Evolutionary conservation across 2,888 invertebrate species (phyloP), one percentile per base, ranked within the genome.

Genomic region (Stictocephala bisonia): DNA sequence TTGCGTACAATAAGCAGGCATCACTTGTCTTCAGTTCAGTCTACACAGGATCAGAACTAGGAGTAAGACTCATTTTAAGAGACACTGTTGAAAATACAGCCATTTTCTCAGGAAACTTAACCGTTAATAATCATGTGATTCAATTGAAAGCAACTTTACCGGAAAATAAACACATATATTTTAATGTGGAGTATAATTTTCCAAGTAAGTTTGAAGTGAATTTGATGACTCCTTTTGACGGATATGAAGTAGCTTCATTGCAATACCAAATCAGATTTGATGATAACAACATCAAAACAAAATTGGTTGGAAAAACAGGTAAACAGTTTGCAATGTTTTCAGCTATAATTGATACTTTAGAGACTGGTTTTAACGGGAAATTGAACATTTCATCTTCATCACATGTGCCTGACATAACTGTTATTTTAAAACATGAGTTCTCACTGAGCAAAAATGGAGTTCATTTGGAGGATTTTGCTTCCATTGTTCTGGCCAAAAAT

Each of bases 361-460:
- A 41, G 24, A 41, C 41, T 7, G 35, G 20, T 1, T 22, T 24
- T 13, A 9, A 24, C 6, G 64, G 40, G 3, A 24, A 40, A 3
- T 2, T 41, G 20, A 7, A 40, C 7, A 20, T 64, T 22, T 22
- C 64, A 4, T 41, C 64, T 24, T 64, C 64, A 22, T 41, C 41
- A 15, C 11, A 2, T 2, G 1, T 64, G 15, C 64, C 64, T 9
- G 64, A 64, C 20, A 24, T 64, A 11, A 2, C 11, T 22, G 2
- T 41, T 4, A 41, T 13, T 3, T 3, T 41, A 20, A 41, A 64
- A 41, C 64, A 64, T 64, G 64, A 64, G 41, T 18, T 64, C 13
- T 13, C 9, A 7, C 40, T 24, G n/a, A 22, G 22, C 18, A 11
- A 41, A 2, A 11, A 41, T 3, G 35, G 24, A 41, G n/a, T 1